A percentile compares a stretch with the other conserved stretches of the same genome.
Conservation (phyloP, 2,888 invertebrate species). For the Himalopsyche kuldschensis region DNA sequence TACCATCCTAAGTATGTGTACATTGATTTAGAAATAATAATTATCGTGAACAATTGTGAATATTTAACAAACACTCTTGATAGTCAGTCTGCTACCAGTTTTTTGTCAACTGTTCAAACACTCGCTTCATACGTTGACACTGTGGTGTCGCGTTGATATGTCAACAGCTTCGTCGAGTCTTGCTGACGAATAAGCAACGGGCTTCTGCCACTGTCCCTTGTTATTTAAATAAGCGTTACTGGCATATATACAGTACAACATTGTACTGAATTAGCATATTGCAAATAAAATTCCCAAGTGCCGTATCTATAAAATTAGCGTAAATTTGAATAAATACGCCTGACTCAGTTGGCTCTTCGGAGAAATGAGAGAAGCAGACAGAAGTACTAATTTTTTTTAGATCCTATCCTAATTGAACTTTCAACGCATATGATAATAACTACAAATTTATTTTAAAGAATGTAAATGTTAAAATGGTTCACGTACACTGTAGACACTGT, state of each 20-base stretch:
- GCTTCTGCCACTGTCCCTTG: not conserved
- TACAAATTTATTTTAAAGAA: too few species aligned
- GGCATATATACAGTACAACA: not conserved
- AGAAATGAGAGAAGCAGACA: not conserved
- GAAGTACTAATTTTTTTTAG: too few species aligned
- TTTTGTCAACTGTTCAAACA: not conserved
- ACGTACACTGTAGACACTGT: too few species aligned
- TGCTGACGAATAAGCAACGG: not conserved
- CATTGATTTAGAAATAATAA: not conserved
- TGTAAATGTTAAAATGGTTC: too few species aligned
- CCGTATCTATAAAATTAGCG: not conserved
- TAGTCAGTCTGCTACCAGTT: not conserved
- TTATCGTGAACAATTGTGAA: not conserved
- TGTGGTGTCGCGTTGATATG: not conserved
- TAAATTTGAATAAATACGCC: not conserved
- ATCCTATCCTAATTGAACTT: too few species aligned
- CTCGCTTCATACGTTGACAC: not conserved
- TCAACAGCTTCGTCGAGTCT: not conserved
- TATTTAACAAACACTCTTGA: not conserved
- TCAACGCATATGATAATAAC: too few species aligned
- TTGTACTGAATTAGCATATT: not conserved
- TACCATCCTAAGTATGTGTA: too few species aligned
- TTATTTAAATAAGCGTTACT: not conserved
- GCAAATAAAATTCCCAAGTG: not conserved
- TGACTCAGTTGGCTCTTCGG: not conserved